Conservation (phyloP, 2,113 vertebrate genomes). For the Corvus moneduloides region DNA sequence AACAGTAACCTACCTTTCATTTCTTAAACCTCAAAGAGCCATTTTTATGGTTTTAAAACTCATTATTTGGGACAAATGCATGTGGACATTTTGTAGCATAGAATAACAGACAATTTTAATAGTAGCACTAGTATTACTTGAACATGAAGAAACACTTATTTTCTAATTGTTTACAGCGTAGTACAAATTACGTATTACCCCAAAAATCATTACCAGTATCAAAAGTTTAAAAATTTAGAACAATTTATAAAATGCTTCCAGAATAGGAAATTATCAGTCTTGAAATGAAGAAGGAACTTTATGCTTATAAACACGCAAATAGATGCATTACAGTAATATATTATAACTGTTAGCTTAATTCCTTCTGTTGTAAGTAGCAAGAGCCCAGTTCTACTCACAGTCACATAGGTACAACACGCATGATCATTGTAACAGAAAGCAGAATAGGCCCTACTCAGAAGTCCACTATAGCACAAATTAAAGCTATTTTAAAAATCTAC, state of each 20-base stretch:
- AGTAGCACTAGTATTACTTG: constrained; percentile 24
- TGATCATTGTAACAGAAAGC: background rate
- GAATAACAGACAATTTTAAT: constrained; percentile 10
- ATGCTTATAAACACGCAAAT: background rate
- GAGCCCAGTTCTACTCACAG: background rate
- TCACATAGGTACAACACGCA: background rate
- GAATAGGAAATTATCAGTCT: constrained; percentile 4
- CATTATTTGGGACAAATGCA: background rate
- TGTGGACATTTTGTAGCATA: background rate
- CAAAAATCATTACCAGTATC: constrained; percentile 58
- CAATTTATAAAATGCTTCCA: constrained; percentile 44
- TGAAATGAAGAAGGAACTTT: background rate
- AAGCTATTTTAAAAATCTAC: background rate
- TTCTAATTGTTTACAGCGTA: constrained; percentile 17
- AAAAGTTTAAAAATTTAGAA: constrained; percentile 69
- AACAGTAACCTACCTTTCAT: constrained; percentile 4
- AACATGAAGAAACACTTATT: constrained; percentile 41
- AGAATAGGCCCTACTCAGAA: background rate
- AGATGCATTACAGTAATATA: background rate
- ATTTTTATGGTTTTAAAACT: background rate
- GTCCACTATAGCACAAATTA: background rate
- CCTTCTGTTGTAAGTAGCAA: background rate
- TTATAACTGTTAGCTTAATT: background rate
- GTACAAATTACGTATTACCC: constrained; percentile 54
- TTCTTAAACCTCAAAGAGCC: background rate